Evolutionary conservation across 1,140 invertebrate genomes (phyloP).

Genomic region (Limonius californicus): DNA sequence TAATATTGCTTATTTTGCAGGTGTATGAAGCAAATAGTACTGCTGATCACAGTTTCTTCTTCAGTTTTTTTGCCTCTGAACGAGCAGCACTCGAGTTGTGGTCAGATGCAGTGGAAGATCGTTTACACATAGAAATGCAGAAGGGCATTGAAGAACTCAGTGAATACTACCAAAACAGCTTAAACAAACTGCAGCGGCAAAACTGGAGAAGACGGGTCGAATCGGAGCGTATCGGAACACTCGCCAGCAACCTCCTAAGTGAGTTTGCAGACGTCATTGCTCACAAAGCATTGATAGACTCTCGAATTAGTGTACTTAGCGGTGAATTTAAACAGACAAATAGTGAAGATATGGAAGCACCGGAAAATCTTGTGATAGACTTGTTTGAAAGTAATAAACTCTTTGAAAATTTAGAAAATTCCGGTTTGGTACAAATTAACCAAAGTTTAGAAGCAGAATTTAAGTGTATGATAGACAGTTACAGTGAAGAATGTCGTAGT

Average conservation of each 20-base stretch:
- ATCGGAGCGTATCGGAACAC: slow-evolving; percentile 48
- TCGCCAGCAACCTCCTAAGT: slow-evolving; percentile 55
- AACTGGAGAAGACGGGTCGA: slow-evolving; percentile 47
- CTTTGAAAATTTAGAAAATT: slow-evolving; percentile 32
- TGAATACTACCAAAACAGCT: slow-evolving; percentile 58
- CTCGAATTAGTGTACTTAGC: slow-evolving; percentile 60
- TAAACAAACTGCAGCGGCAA: slow-evolving; percentile 48
- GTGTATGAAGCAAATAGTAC: slow-evolving; percentile 42
- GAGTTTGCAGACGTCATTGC: slow-evolving; percentile 72
- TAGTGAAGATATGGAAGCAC: slow-evolving; percentile 2
- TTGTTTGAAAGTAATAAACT: slow-evolving; percentile 31
- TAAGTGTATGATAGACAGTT: slow-evolving; percentile 38
- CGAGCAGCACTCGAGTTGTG: slow-evolving; percentile 63
- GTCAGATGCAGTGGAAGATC: slow-evolving; percentile 64
- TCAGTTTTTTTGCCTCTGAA: slow-evolving; percentile 58
- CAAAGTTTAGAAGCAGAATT: slow-evolving; percentile 44
- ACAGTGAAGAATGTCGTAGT: slow-evolving; percentile 33
- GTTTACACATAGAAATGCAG: slow-evolving; percentile 65
- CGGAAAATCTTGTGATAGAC: slow-evolving; percentile 11
- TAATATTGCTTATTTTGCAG: no score
- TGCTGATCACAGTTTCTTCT: slow-evolving; percentile 47
- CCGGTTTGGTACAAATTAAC: slow-evolving; percentile 35
- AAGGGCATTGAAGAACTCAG: slow-evolving; percentile 62
- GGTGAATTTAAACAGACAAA: slow-evolving; percentile 42
- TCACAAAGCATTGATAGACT: slow-evolving; percentile 72